A percentile compares a stretch with the other conserved stretches of the same genome.
Evolutionary conservation across 2,888 invertebrate species (phyloP).

Genomic region (Falcaria lacertinaria): DNA sequence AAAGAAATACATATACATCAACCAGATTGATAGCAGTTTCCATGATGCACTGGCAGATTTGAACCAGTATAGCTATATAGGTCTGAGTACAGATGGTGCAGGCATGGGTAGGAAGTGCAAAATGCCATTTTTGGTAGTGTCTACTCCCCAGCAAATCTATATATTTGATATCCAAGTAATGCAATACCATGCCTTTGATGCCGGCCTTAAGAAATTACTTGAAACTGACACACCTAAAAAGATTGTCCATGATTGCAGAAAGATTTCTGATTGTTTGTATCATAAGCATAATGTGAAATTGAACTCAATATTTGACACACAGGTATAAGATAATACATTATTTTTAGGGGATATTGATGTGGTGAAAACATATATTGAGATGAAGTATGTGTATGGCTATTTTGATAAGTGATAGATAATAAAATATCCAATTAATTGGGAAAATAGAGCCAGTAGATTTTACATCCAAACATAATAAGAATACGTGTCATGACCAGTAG

Average conservation of each 20-base stretch:
- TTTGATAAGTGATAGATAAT: too few relatives aligned
- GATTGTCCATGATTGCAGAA: constrained; percentile 80
- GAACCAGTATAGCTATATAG: constrained; percentile 51
- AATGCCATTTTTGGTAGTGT: constrained; percentile 67
- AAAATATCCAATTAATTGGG: too few relatives aligned
- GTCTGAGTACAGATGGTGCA: constrained; percentile 68
- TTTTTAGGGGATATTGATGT: too few relatives aligned
- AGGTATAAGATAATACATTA: constrained; percentile 63
- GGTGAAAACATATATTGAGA: too few relatives aligned
- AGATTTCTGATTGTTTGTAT: constrained; percentile 78
- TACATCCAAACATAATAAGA: too few relatives aligned
- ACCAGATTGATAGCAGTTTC: constrained; percentile 65
- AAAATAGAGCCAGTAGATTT: too few relatives aligned
- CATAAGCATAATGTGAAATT: constrained; percentile 79
- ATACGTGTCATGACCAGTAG: too few relatives aligned
- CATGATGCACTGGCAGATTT: constrained; percentile 64
- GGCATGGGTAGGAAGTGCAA: constrained; percentile 72
- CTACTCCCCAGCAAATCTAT: constrained; percentile 67
- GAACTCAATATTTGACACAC: constrained; percentile 81
- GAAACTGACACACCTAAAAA: constrained; percentile 69
- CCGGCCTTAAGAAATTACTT: constrained; percentile 67
- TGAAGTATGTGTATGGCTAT: too few relatives aligned
- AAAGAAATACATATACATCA: constrained; percentile 66
- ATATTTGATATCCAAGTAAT: constrained; percentile 74
- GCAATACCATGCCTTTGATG: constrained; percentile 70